Conservation (phyloP, 2,888 invertebrate species). For the Auanema sp. region DNA sequence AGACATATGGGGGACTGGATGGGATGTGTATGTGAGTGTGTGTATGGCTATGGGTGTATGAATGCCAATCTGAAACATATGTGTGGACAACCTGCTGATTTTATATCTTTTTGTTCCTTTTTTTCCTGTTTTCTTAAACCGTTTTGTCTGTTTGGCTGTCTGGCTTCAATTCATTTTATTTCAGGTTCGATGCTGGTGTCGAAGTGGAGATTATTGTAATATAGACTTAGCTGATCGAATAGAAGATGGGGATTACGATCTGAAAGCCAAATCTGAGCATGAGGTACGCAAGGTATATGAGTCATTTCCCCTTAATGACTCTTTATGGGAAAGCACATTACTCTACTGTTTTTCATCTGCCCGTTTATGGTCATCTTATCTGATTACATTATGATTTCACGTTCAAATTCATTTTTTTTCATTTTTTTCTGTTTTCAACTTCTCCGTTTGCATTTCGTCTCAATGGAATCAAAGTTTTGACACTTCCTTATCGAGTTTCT, state of each 20-base stretch:
- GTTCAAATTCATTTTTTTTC: too few species aligned
- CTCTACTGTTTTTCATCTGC: not conserved
- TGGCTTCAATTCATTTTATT: slow-evolving; percentile 6
- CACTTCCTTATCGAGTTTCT: too few species aligned
- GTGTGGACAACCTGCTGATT: too few species aligned
- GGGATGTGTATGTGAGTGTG: too few species aligned
- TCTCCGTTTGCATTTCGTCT: too few species aligned
- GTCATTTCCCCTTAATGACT: not conserved
- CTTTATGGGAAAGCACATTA: not conserved
- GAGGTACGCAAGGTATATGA: slow-evolving; percentile 8
- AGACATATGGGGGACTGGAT: too few species aligned
- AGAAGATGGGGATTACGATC: slow-evolving; percentile 13
- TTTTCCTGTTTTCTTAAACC: slow-evolving; percentile 2
- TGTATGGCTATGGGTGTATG: too few species aligned
- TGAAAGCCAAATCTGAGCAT: not conserved
- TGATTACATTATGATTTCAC: too few species aligned
- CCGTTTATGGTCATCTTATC: too few species aligned
- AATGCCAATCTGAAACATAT: too few species aligned
- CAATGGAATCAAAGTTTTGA: too few species aligned
- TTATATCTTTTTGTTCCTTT: not conserved
- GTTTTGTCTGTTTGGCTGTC: not conserved
- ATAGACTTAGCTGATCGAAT: slow-evolving; percentile 20
- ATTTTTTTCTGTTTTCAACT: too few species aligned
- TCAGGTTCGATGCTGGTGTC: slow-evolving; percentile 25
- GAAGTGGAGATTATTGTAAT: slow-evolving; percentile 22